phyloP scores from a whole-genome alignment of 2,888 invertebrate species.

The Caprella mutica region DNA sequence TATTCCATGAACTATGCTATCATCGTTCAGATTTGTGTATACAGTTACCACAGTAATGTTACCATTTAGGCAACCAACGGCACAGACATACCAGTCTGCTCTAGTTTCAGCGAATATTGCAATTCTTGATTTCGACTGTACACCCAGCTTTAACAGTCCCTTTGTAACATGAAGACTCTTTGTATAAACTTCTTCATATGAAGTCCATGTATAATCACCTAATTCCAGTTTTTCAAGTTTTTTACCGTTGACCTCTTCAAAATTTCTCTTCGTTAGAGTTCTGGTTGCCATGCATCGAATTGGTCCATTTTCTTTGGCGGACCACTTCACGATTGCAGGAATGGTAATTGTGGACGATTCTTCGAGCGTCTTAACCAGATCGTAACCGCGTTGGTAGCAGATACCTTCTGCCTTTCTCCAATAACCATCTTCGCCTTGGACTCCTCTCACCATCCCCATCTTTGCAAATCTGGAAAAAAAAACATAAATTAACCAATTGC shows the following conservation, averaged over 20 bases:
- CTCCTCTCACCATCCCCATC: conserved; percentile 21
- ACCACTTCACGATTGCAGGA: conserved; percentile 23
- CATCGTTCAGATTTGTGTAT: conserved; percentile 92
- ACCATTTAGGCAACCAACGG: conserved; percentile 90
- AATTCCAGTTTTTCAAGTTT: conserved; percentile 42
- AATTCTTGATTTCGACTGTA: conserved; percentile 59
- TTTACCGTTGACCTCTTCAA: conserved; percentile 17
- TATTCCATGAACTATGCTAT: conserved; percentile 90
- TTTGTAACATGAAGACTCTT: conserved; percentile 66
- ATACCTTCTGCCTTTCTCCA: conserved; percentile 26
- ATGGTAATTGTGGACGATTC: conserved; percentile 16
- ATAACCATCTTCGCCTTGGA: conserved; percentile 8
- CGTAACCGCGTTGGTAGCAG: conserved; percentile 25
- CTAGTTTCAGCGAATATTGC: conserved; percentile 95
- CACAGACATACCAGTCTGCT: conserved; percentile 94
- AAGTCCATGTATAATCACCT: conserved; percentile 86
- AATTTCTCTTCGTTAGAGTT: conserved; percentile 14
- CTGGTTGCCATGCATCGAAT: conserved; percentile 28
- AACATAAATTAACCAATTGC: no score
- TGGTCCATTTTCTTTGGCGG: conserved; percentile 20
- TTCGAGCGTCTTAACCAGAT: conserved; percentile 13
- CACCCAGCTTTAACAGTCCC: conserved; percentile 69
- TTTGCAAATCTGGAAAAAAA: no score
- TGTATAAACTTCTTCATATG: conserved; percentile 64
- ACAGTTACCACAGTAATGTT: conserved; percentile 89